Evolutionary conservation across 2,888 invertebrate genomes (phyloP).

Genomic region (Caenorhabditis sp.): DNA sequence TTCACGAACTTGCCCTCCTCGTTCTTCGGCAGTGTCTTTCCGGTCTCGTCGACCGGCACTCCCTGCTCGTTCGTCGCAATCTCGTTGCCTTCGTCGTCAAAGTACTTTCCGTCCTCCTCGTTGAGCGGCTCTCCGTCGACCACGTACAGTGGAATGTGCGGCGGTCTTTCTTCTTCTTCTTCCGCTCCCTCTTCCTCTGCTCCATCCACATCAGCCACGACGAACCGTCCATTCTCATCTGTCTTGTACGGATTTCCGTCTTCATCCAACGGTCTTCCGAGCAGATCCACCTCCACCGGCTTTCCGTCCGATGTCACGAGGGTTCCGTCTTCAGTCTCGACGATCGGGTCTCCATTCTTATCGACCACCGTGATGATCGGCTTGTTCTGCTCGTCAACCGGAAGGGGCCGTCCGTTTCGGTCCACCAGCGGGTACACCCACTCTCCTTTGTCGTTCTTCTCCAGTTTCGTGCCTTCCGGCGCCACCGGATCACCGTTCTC

Average conservation of each 20-base stretch:
- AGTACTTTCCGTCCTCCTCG: constrained; percentile 61
- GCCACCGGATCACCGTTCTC: constrained; percentile 65
- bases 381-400: constrained; percentile 58
- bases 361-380: constrained; percentile 65
- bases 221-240: constrained; percentile 60
- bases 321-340: constrained; percentile 46
- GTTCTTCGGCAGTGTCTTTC: constrained; percentile 63
- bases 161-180: constrained; percentile 45
- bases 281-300: constrained; percentile 28
- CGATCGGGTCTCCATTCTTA: constrained; percentile 52
- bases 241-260: constrained; percentile 58
- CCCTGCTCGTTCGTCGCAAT: constrained; percentile 56
- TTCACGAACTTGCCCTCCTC: constrained; percentile 51
- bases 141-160: constrained; percentile 38
- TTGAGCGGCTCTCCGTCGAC: constrained; percentile 61
- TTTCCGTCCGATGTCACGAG: constrained; percentile 55
- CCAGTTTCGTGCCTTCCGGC: constrained; percentile 65
- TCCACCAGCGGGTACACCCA: constrained; percentile 73
- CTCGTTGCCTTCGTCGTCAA: constrained; percentile 59
- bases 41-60: constrained; percentile 58
- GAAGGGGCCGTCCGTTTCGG: constrained; percentile 60
- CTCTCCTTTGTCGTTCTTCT: constrained; percentile 69
- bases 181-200: constrained; percentile 26
- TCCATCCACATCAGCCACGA: constrained; percentile 37
- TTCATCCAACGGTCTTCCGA: constrained; percentile 61